These are phyloP conservation scores for Ligdia adustata DNA, from an alignment of 2,888 invertebrate genomes.

Conservation along the genomic window DNA sequence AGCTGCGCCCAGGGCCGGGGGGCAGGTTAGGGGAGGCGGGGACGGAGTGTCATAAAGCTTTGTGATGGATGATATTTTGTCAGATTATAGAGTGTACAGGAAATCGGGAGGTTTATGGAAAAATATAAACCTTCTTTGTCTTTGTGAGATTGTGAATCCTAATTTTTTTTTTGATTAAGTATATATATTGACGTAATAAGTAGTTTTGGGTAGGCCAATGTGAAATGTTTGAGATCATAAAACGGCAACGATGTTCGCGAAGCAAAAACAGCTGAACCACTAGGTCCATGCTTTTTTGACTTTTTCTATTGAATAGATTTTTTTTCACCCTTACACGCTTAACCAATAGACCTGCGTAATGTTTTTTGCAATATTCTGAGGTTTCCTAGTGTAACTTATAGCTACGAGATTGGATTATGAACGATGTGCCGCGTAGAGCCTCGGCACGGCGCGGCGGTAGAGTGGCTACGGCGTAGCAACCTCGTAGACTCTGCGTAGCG, in stretches of 20 bases:
- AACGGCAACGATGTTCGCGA: no score
- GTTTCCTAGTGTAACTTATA: slow-evolving; percentile 4
- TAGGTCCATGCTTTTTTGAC: no score
- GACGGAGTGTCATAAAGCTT: slow-evolving; percentile 16
- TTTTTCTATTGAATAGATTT: no score
- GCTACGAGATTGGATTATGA: slow-evolving; percentile 12
- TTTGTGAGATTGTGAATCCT: no score
- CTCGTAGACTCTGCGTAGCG: slow-evolving; percentile 13
- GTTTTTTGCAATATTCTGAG: not conserved
- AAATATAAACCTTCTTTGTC: no score
- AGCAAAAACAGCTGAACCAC: no score
- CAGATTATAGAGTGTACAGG: slow-evolving; percentile 19
- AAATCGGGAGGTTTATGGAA: slow-evolving; percentile 13
- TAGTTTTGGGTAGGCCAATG: no score
- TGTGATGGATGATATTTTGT: slow-evolving; percentile 23
- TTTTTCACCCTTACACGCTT: no score
- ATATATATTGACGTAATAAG: no score
- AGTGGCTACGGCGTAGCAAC: slow-evolving; percentile 10
- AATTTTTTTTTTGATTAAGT: no score
- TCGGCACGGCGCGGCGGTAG: not conserved
- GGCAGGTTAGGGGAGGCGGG: not conserved
- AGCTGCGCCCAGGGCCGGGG: no score
- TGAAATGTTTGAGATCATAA: no score
- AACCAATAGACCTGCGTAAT: not conserved
- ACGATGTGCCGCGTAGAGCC: slow-evolving; percentile 5